These are phyloP conservation scores for Azemiops feae DNA, from an alignment of 2,113 vertebrate species.

Conservation along the genomic window DNA sequence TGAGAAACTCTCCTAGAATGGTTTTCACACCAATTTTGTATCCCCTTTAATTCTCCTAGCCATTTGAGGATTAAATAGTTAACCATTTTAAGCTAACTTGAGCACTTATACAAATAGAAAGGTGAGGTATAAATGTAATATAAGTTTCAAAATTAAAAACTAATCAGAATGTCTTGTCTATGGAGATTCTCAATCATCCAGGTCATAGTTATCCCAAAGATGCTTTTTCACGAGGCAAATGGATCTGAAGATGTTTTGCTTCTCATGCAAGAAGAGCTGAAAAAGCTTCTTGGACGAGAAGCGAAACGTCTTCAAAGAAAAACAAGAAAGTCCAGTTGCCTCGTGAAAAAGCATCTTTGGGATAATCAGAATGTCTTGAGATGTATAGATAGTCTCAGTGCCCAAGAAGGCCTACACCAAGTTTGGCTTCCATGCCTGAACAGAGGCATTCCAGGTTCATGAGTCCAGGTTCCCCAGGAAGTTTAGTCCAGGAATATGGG, in stretches of 20 bases:
- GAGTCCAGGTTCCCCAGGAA: neutral
- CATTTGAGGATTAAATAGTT: neutral
- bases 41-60: neutral
- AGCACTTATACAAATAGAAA: neutral
- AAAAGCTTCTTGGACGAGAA: too few relatives aligned
- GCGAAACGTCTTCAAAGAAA: too few relatives aligned
- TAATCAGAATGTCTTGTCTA: neutral
- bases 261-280: too few relatives aligned
- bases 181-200: too few relatives aligned
- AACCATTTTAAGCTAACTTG: neutral
- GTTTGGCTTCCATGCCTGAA: neutral
- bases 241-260: too few relatives aligned
- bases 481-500: neutral
- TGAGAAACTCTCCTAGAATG: neutral
- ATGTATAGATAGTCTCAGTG: neutral
- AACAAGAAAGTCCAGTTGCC: too few relatives aligned
- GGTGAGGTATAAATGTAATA: neutral
- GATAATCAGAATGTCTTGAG: neutral
- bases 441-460: neutral
- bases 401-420: neutral
- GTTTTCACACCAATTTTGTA: neutral
- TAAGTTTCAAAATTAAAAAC: neutral
- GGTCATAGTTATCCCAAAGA: too few relatives aligned
- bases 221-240: too few relatives aligned
- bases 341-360: too few relatives aligned